Base-by-base conservation (phyloP, 2,797 vertebrate species). In the Platyrinchus mystaceus region DNA sequence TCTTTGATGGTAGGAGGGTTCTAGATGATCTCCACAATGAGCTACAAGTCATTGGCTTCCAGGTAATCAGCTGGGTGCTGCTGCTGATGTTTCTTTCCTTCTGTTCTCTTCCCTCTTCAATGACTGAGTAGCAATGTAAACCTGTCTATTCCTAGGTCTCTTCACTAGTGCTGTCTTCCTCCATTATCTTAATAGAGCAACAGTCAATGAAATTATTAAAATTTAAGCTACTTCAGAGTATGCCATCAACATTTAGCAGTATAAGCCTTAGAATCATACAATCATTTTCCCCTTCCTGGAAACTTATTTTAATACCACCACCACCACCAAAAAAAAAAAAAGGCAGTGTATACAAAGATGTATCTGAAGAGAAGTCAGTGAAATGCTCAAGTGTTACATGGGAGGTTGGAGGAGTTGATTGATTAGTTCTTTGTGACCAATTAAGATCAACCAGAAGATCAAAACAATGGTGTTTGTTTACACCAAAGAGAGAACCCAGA, bases 1-100 rank as follows among this genome's bases (percentile, higher is more conserved):
- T 99, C 89, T 99, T 99, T 64, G 99, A 99, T 63, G 99, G 99
- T 5, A 98, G 99, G 46, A 98, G 99, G 82, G 98, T 99, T 85
- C 97, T 99, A 41, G 99, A 99, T 83, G 98, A 99, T 78, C 98
- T 99, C 56, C 99, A 99, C 89, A 91, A 96, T 20, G 97, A 98
- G 32, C 98, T 99, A 3, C 99, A 99, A 97, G 97, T 98, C 95
- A 98, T 99, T 32, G 99, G 99, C 83, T 99, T 99, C 96, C 99
- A 99, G 98, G 99, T 99, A 97, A 90, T 52, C 15, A 32, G 20
- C 28, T 79, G 62, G 3, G 14, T 74, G 43, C 20, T 66, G 22
- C 32, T 58, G 56, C 80, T 79, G 56, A 9, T 3, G 4, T 47
- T 92, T 59, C 37, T 86, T 76, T 84, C 16, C 12, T 93, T 85